These are phyloP conservation scores for Urocitellus parryii DNA, from an alignment of 2,113 vertebrate genomes.

Conservation along the genomic window DNA sequence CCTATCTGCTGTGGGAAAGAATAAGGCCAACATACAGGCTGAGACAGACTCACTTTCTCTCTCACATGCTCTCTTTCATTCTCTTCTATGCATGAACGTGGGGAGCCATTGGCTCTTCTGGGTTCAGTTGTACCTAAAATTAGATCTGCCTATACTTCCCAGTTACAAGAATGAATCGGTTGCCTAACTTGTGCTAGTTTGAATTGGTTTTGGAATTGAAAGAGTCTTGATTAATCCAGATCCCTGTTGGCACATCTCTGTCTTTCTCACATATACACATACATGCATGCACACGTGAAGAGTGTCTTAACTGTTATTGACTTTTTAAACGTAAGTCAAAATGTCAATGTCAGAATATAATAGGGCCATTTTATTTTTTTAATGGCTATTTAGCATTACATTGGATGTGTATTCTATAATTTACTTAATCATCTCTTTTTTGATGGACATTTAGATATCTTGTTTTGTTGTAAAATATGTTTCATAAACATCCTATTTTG, in stretches of 20 bases:
- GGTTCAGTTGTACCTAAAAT: neutral
- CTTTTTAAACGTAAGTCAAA: neutral
- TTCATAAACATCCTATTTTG: neutral
- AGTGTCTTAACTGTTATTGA: neutral
- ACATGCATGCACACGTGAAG: neutral
- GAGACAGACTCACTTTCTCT: neutral
- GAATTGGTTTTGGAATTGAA: constrained; percentile 10
- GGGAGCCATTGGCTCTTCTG: neutral
- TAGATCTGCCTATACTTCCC: neutral
- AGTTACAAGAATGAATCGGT: neutral
- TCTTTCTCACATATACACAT: neutral
- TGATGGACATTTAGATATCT: neutral
- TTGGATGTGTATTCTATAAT: constrained; percentile 32
- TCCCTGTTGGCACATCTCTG: neutral
- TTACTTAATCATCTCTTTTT: constrained; percentile 6
- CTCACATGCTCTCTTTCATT: neutral
- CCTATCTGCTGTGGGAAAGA: neutral
- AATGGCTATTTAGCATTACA: neutral
- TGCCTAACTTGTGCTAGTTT: neutral
- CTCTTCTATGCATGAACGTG: neutral
- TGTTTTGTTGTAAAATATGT: constrained; percentile 10
- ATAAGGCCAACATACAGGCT: neutral
- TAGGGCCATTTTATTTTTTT: constrained; percentile 34
- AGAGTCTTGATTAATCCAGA: constrained; percentile 30
- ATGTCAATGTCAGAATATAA: neutral